Conservation (phyloP, 2,113 vertebrate genomes). For the Chrysochloris asiatica region DNA sequence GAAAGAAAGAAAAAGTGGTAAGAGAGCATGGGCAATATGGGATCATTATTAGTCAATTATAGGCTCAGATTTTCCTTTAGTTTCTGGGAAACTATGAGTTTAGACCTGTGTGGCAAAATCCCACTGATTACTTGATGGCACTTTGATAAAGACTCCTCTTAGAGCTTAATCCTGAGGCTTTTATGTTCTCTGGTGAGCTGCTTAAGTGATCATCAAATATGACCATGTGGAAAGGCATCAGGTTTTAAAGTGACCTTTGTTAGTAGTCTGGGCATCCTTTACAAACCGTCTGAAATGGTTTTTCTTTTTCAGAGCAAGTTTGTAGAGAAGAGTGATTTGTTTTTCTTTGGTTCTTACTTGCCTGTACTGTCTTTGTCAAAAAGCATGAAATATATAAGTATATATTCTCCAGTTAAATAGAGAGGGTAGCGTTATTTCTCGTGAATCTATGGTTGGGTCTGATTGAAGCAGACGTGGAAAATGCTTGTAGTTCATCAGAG, state of each 20-base stretch:
- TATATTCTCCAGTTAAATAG: neutral
- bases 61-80: conserved; percentile 41
- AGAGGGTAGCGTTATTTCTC: conserved; percentile 3
- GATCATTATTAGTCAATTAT: conserved; percentile 60
- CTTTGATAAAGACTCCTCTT: conserved; percentile 35
- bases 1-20: neutral
- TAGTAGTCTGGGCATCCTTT: neutral
- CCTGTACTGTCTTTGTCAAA: neutral
- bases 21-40: conserved; percentile 4
- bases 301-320: neutral
- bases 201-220: conserved; percentile 43
- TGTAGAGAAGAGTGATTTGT: neutral
- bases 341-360: neutral
- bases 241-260: conserved; percentile 39
- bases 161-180: conserved; percentile 9
- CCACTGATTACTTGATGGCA: neutral
- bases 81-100: conserved; percentile 22
- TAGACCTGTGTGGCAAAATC: conserved; percentile 23
- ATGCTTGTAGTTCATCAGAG: conserved; percentile 28
- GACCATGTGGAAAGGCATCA: neutral
- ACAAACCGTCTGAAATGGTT: neutral
- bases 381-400: neutral
- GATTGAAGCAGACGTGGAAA: neutral
- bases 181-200: conserved; percentile 16
- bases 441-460: neutral